Conservation (phyloP, 92 coral and sea anemone species). For the Montipora capitata region DNA sequence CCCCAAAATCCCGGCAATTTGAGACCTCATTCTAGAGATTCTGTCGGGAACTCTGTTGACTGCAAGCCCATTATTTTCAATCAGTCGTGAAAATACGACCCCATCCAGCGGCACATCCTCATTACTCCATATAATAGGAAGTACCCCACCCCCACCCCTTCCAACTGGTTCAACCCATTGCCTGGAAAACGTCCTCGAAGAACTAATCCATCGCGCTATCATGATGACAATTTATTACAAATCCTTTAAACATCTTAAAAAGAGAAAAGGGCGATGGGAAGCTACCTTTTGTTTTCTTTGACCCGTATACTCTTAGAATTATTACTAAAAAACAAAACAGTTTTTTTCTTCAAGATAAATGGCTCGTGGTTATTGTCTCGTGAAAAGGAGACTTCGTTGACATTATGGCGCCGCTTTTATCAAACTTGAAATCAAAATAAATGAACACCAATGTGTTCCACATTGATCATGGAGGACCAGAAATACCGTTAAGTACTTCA, state of each 20-base stretch:
- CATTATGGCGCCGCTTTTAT: slow-evolving; percentile 43
- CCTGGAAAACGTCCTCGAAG: neutral
- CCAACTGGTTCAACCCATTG: too few relatives aligned
- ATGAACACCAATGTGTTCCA: neutral
- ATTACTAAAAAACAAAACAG: neutral
- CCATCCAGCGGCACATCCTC: too few relatives aligned
- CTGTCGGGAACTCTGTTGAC: too few relatives aligned
- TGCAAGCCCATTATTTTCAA: too few relatives aligned
- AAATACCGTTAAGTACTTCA: neutral
- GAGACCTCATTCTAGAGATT: too few relatives aligned
- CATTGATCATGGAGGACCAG: neutral
- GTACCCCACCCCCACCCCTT: too few relatives aligned
- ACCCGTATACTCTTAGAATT: neutral
- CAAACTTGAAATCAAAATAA: slow-evolving; percentile 34
- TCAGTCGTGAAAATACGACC: too few relatives aligned
- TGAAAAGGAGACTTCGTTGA: slow-evolving; percentile 1
- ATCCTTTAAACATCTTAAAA: neutral
- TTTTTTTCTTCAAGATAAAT: neutral
- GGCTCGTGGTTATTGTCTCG: slow-evolving; percentile 19
- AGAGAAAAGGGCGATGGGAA: neutral
- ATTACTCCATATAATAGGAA: too few relatives aligned
- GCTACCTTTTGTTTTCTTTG: neutral
- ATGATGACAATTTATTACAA: neutral
- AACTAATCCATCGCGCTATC: neutral
- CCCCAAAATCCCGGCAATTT: too few relatives aligned